Evolutionary conservation across 2,113 vertebrate genomes (phyloP).

Genomic region (Dascyllus trimaculatus): DNA sequence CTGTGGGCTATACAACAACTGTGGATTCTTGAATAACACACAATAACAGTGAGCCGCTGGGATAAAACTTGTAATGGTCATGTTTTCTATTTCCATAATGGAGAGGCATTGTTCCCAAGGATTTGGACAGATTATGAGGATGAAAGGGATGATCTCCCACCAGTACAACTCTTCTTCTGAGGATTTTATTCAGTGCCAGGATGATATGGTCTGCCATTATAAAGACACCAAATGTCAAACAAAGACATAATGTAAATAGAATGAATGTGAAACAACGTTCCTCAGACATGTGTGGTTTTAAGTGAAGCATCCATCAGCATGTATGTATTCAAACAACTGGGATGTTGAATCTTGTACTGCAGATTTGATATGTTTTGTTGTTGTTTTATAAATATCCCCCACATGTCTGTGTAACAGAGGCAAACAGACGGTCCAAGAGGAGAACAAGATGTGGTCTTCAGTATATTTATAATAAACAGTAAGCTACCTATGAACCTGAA

Average conservation of each 20-base stretch:
- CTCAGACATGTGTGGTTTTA: neutral
- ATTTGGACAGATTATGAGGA: slow-evolving; percentile 68
- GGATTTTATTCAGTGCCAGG: slow-evolving; percentile 22
- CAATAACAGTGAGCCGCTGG: slow-evolving; percentile 11
- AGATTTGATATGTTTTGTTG: too few relatives aligned
- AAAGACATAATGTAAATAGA: neutral
- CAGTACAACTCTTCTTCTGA: slow-evolving; percentile 36
- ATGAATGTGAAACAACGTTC: neutral
- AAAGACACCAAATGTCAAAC: slow-evolving; percentile 13
- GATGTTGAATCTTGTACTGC: neutral
- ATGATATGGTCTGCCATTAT: slow-evolving; percentile 19
- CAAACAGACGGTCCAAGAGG: too few relatives aligned
- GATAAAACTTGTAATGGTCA: slow-evolving; percentile 35
- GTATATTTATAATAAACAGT: neutral
- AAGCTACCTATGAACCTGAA: too few relatives aligned
- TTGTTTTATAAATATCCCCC: too few relatives aligned
- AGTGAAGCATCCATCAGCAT: neutral
- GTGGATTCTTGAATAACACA: slow-evolving; percentile 3
- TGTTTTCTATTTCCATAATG: slow-evolving; percentile 65
- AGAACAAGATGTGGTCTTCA: too few relatives aligned
- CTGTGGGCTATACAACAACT: slow-evolving; percentile 17
- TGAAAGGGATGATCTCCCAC: slow-evolving; percentile 69
- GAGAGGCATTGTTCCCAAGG: slow-evolving; percentile 52
- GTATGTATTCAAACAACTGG: neutral
- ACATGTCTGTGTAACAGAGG: too few relatives aligned